phyloP scores from a whole-genome alignment of 1,140 invertebrate genomes.

The Himalopsyche phryganea region DNA sequence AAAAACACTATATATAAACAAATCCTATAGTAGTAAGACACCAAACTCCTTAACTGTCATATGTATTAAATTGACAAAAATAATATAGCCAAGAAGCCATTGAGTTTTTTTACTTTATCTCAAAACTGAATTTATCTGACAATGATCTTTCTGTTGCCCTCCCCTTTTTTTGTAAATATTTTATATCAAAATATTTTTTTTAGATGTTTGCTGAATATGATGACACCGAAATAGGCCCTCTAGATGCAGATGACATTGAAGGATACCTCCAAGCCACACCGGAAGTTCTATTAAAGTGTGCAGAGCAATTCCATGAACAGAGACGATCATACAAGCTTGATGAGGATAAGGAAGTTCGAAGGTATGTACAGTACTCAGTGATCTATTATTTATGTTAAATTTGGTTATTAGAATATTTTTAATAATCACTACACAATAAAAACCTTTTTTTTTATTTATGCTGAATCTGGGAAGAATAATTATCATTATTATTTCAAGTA shows the following conservation, averaged over 20 bases:
- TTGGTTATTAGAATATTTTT: not conserved
- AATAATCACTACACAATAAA: not conserved
- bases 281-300: conserved; percentile 63
- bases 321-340: conserved; percentile 60
- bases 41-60: too few species aligned
- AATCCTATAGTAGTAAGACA: too few species aligned
- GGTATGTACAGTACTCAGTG: conserved; percentile 32
- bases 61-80: too few species aligned
- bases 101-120: too few species aligned
- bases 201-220: conserved; percentile 84
- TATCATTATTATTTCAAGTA: not conserved
- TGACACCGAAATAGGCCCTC: conserved; percentile 83
- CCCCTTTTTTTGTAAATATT: too few species aligned
- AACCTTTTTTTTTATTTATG: not conserved
- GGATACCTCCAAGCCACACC: conserved; percentile 68
- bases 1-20: too few species aligned
- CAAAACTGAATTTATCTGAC: too few species aligned
- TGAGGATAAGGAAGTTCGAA: conserved; percentile 74
- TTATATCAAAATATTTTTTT: too few species aligned
- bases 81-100: too few species aligned
- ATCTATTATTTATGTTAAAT: not conserved
- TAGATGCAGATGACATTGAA: conserved; percentile 88
- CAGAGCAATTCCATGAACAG: conserved; percentile 60
- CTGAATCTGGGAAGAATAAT: not conserved
- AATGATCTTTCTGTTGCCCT: too few species aligned